Base-by-base conservation (phyloP, 2,797 vertebrate genomes). In the Eptatretus atami region DNA sequence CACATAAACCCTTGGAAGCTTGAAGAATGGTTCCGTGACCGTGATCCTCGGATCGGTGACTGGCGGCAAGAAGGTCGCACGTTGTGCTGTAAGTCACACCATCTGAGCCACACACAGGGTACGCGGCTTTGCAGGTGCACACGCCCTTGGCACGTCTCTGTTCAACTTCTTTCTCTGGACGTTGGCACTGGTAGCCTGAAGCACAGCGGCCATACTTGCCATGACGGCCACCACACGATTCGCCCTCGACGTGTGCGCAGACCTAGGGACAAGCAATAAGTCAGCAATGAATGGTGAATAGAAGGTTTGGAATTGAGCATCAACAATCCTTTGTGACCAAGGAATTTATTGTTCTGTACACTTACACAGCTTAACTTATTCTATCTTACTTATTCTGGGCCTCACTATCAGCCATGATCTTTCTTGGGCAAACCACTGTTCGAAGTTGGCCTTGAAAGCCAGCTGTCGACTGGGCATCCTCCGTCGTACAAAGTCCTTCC, bases 31-130 rank as follows among this genome's bases (percentile, higher is more conserved):
- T 63, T 6, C 6, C 24, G 5, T 9, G 15, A 11, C 65, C 63
- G 13, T 54, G 13, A 11, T 19, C 52, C 52, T 64, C 19, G 14
- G 65, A 60, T 44, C 65, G 10, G 10, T 11, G 24, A 2, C 53
- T 63, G 10, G 65, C 65, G 9, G 61, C 65, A 54, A 14, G 24
- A 44, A 66, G 61, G 12, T 25, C 52, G 13, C 65, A 66, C 60
- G 52, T 63, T 2, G 53, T 11, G 24, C 52, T 64, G 65, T 66
- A 66, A 53, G 63, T 64, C 52, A 64, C 11, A 10, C 65, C 53
- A 44, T 66, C 63, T 53, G 60, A 63, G 63, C 65, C 65, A 44
- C 65, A 66, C 24, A 66, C 65, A 52, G 15, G 65, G 52, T 64
- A 52, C 55, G 65, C 19, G n/a, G 53, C n/a, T 12, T 66, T 66